Base-by-base conservation (phyloP, 2,797 vertebrate genomes). In the Spinibarbus caldwelli region DNA sequence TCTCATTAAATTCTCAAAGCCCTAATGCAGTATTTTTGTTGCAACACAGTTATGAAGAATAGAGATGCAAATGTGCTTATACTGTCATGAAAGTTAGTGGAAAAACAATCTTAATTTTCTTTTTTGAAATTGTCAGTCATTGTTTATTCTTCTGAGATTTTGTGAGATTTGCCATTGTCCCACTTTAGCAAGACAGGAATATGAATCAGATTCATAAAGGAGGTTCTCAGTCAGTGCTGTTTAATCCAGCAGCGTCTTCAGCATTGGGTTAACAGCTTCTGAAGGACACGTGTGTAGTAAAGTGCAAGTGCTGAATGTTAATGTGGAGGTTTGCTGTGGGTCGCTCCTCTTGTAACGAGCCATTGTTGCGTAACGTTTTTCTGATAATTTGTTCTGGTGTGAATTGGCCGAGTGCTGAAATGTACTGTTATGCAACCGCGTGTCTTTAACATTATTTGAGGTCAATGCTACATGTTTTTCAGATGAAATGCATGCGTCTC, bases 221-320 rank as follows among this genome's bases (percentile, higher is more conserved):
- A 34, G 26, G 36, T 54, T 57, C 47, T 57, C 5, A 3, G 19
- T 6, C 12, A 23, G 43, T 47, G n/a, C 21, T 76, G n/a, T n/a
- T n/a, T n/a, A n/a, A n/a, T 43, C 38, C 62, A 21, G 36, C 72
- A 71, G 38, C 87, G 82, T 86, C 88, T n/a, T n/a, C n/a, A n/a
- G n/a, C n/a, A n/a, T n/a, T n/a, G 86, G 79, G 31, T 31, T 86
- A 83, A 89, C 78, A 41, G 82, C 67, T 75, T 84, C 85, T 87
- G 86, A 88, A 89, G 87, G 88, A 78, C 86, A 31, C 41, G 36
- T 86, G 88, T 88, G 80, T 80, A 38, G 64, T 64, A 43, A 79
- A 80, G 75, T 71, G 34, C 75, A 59, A 43, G 76, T 57, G 52
- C 70, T 43, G 26, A 10, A 57, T 70, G 36, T 43, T 66, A 71